These are phyloP conservation scores for Cossypha caffra DNA, from an alignment of 2,797 vertebrate species.

Conservation along the genomic window DNA sequence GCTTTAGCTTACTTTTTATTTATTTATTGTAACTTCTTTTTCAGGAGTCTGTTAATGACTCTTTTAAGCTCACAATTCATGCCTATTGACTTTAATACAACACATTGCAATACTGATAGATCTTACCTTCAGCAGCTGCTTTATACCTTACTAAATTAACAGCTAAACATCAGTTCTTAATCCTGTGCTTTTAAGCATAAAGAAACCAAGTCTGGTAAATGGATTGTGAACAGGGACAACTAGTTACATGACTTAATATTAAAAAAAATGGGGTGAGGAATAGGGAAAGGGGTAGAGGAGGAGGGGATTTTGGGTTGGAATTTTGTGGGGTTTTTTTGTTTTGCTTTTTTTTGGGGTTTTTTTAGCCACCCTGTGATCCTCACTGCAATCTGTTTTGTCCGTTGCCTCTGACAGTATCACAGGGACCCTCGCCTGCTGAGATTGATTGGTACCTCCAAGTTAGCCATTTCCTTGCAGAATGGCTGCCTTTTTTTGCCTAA, in stretches of 20 bases:
- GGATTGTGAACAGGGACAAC: neutral
- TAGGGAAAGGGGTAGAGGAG: neutral
- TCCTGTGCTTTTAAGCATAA: neutral
- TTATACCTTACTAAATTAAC: neutral
- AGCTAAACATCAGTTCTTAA: neutral
- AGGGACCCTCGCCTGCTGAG: slow-evolving; percentile 76
- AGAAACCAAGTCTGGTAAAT: neutral
- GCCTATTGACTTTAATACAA: neutral
- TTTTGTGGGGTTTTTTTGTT: neutral
- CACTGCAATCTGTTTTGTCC: slow-evolving; percentile 79
- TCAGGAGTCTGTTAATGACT: neutral
- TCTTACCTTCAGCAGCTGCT: neutral
- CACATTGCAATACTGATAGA: neutral
- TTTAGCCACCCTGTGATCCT: slow-evolving; percentile 42
- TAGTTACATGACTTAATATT: slow-evolving; percentile 5
- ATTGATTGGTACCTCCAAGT: slow-evolving; percentile 90
- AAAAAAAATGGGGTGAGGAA: slow-evolving; percentile 15
- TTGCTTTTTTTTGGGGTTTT: neutral
- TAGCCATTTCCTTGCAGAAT: slow-evolving; percentile 88
- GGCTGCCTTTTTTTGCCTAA: slow-evolving; percentile 87
- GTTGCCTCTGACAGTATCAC: slow-evolving; percentile 79
- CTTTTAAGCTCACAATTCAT: neutral
- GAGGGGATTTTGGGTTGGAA: neutral
- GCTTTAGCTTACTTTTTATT: neutral
- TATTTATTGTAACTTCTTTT: neutral